A percentile compares a stretch with the other conserved stretches of the same genome.
Conservation (phyloP, 1,140 invertebrate species). For the Eriosoma lanigerum region DNA sequence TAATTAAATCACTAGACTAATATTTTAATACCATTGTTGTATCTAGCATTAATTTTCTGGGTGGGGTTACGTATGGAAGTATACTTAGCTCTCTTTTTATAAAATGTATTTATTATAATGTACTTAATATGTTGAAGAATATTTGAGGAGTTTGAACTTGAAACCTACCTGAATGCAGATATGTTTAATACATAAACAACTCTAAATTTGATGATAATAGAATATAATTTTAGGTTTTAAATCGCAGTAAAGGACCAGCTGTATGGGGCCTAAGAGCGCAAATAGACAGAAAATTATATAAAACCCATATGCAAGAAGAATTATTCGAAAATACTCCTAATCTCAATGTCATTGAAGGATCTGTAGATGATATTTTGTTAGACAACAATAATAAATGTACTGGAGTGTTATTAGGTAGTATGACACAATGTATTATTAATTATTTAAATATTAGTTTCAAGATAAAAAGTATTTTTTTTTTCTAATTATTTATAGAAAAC, state of each 20-base stretch:
- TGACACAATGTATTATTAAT: not conserved
- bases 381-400: constrained; percentile 34
- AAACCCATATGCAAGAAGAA: constrained; percentile 77
- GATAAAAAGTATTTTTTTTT: not conserved
- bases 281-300: constrained; percentile 85
- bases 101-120: no score
- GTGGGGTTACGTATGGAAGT: no score
- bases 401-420: constrained; percentile 38
- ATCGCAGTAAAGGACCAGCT: constrained; percentile 77
- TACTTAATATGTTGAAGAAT: no score
- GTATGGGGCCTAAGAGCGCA: constrained; percentile 90
- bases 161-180: no score
- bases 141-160: no score
- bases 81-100: no score
- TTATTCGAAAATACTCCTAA: constrained; percentile 68
- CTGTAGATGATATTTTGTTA: constrained; percentile 84
- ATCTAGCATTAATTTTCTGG: no score
- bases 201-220: no score
- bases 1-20: no score
- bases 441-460: no score
- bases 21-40: no score
- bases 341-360: constrained; percentile 70
- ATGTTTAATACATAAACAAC: no score
- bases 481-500: constrained; percentile 61
- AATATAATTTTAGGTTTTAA: constrained; percentile 66